Conservation (phyloP, 2,797 vertebrate genomes). For the Amniataba percoides region DNA sequence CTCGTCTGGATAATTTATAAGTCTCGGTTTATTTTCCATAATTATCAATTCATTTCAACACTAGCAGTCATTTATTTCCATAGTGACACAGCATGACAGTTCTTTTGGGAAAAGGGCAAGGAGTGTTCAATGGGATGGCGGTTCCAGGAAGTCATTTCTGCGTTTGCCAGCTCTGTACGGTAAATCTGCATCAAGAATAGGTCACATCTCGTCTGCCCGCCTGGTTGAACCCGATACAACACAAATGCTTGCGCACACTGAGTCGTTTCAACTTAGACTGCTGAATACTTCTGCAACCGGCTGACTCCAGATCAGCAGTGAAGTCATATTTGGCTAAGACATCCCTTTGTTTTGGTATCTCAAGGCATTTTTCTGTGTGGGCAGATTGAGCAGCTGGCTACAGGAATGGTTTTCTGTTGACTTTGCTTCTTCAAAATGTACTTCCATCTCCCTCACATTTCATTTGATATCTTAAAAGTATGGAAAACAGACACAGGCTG, state of each 20-base stretch:
- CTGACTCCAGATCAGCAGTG: conserved; percentile 54
- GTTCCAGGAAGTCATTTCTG: conserved; percentile 75
- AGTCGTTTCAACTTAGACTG: background rate
- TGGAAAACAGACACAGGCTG: background rate
- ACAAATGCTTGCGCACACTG: conserved; percentile 13
- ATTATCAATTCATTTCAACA: conserved; percentile 64
- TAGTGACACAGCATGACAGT: conserved; percentile 70
- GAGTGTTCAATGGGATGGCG: conserved; percentile 35
- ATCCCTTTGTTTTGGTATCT: conserved; percentile 59
- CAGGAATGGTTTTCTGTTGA: conserved; percentile 14
- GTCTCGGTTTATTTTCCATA: conserved; percentile 62
- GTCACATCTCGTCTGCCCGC: conserved; percentile 41
- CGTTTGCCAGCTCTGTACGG: conserved; percentile 69
- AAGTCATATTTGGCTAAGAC: conserved; percentile 54
- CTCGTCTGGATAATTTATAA: conserved; percentile 62
- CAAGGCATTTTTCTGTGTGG: conserved; percentile 29
- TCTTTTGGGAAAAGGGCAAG: conserved; percentile 63
- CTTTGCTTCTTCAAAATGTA: conserved; percentile 15
- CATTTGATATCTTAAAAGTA: conserved; percentile 3
- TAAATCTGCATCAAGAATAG: conserved; percentile 73
- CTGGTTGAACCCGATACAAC: conserved; percentile 47
- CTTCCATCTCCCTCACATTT: conserved; percentile 4
- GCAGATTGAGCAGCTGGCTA: conserved; percentile 32
- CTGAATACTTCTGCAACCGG: conserved; percentile 36
- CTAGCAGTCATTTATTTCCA: conserved; percentile 69